phyloP scores from a whole-genome alignment of 2,113 vertebrate species.

The Clarias gariepinus region DNA sequence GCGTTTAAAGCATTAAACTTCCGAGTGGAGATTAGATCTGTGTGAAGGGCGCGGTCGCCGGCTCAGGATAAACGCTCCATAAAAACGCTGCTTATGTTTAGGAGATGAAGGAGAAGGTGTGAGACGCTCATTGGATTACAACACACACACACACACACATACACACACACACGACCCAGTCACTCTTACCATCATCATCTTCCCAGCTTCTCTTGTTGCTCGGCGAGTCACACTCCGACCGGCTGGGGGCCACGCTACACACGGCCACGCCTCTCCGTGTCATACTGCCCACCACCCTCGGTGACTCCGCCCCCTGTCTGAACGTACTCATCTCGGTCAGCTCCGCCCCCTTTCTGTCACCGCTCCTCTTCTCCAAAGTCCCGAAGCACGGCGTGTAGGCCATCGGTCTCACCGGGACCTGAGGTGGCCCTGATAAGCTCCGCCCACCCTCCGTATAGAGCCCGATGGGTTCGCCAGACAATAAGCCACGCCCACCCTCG shows the following conservation, averaged over 20 bases:
- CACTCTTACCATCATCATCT: slow-evolving; percentile 73
- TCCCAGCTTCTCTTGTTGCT: slow-evolving; percentile 93
- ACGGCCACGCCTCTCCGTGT: slow-evolving; percentile 89
- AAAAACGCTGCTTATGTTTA: not conserved
- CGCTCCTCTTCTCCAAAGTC: slow-evolving; percentile 84
- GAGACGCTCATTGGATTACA: not conserved
- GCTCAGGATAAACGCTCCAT: too few relatives aligned
- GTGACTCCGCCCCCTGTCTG: slow-evolving; percentile 83
- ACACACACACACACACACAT: slow-evolving; percentile 18
- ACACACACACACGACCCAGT: not conserved
- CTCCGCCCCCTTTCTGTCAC: slow-evolving; percentile 80
- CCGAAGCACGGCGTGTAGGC: slow-evolving; percentile 93
- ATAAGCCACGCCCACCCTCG: slow-evolving; percentile 47
- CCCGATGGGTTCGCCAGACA: slow-evolving; percentile 80
- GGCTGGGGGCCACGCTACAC: slow-evolving; percentile 95
- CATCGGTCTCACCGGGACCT: slow-evolving; percentile 94
- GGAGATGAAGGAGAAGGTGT: not conserved
- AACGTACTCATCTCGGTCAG: slow-evolving; percentile 97
- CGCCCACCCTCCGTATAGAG: slow-evolving; percentile 48
- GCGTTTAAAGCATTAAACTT: not conserved
- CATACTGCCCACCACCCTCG: slow-evolving; percentile 80
- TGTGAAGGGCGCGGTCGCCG: too few relatives aligned
- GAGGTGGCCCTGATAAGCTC: slow-evolving; percentile 76
- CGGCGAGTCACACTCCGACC: slow-evolving; percentile 91
- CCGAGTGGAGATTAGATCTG: too few relatives aligned